Conservation (phyloP, 2,113 vertebrate species). For the Anolis sagrei region DNA sequence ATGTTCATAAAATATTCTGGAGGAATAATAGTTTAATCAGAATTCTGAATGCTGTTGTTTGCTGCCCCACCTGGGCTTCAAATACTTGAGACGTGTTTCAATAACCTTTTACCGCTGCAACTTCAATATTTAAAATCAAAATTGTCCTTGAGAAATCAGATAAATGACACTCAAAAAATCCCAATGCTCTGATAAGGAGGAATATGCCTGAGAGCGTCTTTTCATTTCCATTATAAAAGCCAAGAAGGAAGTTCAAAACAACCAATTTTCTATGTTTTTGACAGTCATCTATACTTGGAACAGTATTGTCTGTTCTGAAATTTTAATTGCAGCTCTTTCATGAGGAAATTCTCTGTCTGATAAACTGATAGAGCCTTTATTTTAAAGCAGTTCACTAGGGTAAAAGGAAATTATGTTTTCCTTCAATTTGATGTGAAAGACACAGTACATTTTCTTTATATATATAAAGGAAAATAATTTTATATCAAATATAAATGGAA, state of each 20-base stretch:
- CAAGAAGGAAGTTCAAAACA: conserved; percentile 57
- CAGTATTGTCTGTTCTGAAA: conserved; percentile 54
- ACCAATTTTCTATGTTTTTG: conserved; percentile 62
- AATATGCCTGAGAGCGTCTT: conserved; percentile 29
- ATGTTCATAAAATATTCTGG: neutral
- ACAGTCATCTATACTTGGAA: conserved; percentile 53
- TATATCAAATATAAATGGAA: conserved; percentile 36
- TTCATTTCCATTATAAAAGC: conserved; percentile 34
- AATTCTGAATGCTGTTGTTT: neutral
- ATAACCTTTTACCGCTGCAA: neutral
- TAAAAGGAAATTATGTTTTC: conserved; percentile 44
- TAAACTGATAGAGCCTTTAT: conserved; percentile 62
- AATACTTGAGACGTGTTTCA: neutral
- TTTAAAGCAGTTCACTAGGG: conserved; percentile 63
- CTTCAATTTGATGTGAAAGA: conserved; percentile 60
- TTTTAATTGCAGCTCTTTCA: conserved; percentile 65
- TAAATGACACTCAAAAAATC: conserved; percentile 40
- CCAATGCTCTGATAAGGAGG: conserved; percentile 22
- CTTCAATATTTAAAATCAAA: conserved; percentile 20
- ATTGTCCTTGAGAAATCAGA: conserved; percentile 43
- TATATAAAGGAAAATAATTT: conserved; percentile 17
- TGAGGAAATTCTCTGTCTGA: conserved; percentile 60
- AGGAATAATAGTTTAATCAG: neutral
- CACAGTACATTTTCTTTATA: conserved; percentile 31
- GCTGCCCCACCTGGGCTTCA: conserved; percentile 14